These are phyloP conservation scores for Nyctalus aviator DNA, from an alignment of 2,797 vertebrate species.

Conservation along the genomic window DNA sequence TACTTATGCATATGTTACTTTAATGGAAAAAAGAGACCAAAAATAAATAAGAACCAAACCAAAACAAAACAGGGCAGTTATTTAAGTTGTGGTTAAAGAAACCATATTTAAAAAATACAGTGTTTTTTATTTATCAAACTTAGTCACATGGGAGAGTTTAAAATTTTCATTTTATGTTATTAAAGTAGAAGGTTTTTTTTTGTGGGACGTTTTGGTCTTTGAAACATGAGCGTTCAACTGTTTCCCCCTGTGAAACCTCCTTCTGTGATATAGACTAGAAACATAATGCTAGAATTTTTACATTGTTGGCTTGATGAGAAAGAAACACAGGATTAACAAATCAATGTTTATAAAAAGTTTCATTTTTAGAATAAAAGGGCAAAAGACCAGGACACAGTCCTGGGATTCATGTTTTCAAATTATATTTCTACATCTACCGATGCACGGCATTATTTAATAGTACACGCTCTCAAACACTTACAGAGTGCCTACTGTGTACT, in stretches of 20 bases:
- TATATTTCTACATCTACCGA: background rate
- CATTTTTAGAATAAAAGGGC: conserved; percentile 19
- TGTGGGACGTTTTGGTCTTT: background rate
- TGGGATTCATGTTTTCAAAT: background rate
- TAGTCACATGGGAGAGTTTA: background rate
- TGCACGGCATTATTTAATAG: background rate
- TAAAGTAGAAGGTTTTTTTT: conserved; percentile 2
- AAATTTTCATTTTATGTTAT: conserved; percentile 37
- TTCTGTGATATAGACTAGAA: background rate
- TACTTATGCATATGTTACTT: background rate
- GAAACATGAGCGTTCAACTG: background rate
- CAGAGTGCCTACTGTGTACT: conserved; percentile 34
- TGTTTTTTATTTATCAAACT: background rate
- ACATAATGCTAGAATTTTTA: conserved; percentile 55
- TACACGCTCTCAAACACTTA: background rate
- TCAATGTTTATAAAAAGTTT: conserved; percentile 46
- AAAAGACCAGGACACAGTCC: background rate
- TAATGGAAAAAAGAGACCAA: background rate
- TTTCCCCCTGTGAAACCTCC: background rate
- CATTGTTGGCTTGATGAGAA: conserved; percentile 13
- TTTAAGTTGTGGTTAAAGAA: conserved; percentile 17
- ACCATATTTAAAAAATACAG: background rate
- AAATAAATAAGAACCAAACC: too few relatives aligned
- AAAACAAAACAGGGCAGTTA: background rate
- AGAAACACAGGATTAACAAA: background rate